Base-by-base conservation (phyloP, 2,113 vertebrate genomes). In the Agapornis roseicollis region DNA sequence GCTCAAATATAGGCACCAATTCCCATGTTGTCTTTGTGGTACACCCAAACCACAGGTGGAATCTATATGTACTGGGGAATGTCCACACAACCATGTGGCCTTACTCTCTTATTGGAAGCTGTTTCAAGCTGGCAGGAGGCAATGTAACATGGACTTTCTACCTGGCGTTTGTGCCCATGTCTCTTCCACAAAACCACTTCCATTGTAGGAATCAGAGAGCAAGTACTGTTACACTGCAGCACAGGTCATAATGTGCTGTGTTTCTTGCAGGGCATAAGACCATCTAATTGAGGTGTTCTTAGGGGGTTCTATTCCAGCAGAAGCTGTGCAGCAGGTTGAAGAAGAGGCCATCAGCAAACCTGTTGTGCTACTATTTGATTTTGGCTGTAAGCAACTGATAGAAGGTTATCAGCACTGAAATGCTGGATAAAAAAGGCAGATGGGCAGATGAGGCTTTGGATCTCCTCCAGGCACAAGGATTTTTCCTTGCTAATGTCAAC, bases 141-240 rank as follows among this genome's bases (percentile, higher is more conserved):
- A 81, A 47, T 0, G 0, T 8, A 39, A 68, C 3, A 1, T 12
- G 39, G 74, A 39, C 56, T 82, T 94, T 74, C 37, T 27, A 52
- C 61, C 56, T 87, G 87, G 47, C 61, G 46, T 46, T 14, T 55
- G 23, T 23, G 27, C 12, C 29, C 27, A 8, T 1, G 4, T 12
- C 88, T 47, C 84, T 87, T 33, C 55, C 65, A 39, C 52, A 52
- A 76, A 89, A 47, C 29, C 28, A 44, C 24, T 69, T 89, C 81
- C 88, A 52, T 12, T 47, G 10, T 9, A 11, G 9, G 23, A 68
- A 16, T 27, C 65, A 35, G 55, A 39, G 52, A 85, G 19, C 25
- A 68, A 58, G 4, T 37, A 37, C 7, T 41, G 77, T 42, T 33
- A 6, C 0, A 0, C 20, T 41, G 17, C 29, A n/a, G 8, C 1